phyloP scores from a whole-genome alignment of 2,888 invertebrate genomes.

The Hemicrepidius hirtus region DNA sequence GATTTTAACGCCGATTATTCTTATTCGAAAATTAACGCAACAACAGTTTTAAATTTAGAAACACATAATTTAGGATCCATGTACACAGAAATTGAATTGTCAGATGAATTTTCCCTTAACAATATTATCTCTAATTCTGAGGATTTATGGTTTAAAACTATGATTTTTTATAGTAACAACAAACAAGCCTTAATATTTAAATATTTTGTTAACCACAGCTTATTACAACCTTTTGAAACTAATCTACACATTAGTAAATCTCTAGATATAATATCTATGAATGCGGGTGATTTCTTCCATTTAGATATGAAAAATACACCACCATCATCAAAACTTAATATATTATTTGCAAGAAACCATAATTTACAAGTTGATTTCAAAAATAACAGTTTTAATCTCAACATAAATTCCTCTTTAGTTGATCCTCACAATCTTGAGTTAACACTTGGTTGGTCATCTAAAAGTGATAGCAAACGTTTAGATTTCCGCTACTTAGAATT shows the following conservation, averaged over 20 bases:
- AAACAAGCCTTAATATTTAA: background rate
- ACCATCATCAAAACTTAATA: background rate
- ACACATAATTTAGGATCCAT: background rate
- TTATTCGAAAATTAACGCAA: background rate
- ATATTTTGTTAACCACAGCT: background rate
- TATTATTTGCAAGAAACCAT: constrained; percentile 7
- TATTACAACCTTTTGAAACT: background rate
- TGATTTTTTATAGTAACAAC: background rate
- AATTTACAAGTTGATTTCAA: constrained; percentile 8
- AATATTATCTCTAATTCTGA: background rate
- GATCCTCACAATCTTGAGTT: constrained; percentile 17
- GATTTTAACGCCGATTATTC: background rate
- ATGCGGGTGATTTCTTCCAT: constrained; percentile 9
- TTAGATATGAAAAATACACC: constrained; percentile 23
- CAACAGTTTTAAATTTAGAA: background rate
- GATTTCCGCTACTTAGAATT: constrained; percentile 7
- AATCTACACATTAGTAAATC: constrained; percentile 19
- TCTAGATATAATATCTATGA: constrained; percentile 29
- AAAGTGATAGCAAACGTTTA: constrained; percentile 6
- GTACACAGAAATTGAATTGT: constrained; percentile 13
- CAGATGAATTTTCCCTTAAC: background rate
- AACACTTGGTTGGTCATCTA: constrained; percentile 1
- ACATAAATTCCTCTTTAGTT: constrained; percentile 1
- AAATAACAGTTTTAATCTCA: constrained; percentile 13
- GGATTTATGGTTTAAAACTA: constrained; percentile 3